Conservation (phyloP, 2,113 vertebrate genomes). For the Pardalotus punctatus region DNA sequence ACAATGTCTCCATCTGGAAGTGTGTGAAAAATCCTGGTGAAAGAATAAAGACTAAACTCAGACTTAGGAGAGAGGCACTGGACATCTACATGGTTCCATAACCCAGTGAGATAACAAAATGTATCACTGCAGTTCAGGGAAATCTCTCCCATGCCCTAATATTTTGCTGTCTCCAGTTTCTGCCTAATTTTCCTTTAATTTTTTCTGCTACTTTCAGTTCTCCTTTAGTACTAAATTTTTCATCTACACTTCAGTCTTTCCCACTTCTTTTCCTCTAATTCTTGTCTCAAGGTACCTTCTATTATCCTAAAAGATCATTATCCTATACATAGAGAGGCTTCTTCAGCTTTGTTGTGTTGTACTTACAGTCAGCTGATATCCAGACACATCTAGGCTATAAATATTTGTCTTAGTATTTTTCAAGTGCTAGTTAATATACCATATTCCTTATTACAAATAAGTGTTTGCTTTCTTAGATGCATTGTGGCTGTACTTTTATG, state of each 20-base stretch:
- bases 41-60: neutral
- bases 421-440: neutral
- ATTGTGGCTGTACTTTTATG: neutral
- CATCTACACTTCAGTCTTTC: neutral
- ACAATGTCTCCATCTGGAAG: neutral
- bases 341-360: neutral
- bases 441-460: neutral
- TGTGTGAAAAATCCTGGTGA: neutral
- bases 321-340: rapidly evolving
- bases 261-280: neutral
- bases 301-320: neutral
- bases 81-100: neutral
- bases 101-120: neutral
- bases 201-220: neutral
- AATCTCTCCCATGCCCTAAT: neutral
- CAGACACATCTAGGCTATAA: neutral
- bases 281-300: neutral
- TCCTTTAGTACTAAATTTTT: neutral
- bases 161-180: neutral
- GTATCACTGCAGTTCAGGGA: neutral
- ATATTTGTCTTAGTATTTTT: neutral
- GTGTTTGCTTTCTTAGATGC: neutral
- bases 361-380: neutral
- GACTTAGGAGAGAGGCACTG: neutral
- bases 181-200: neutral